Base-by-base conservation (phyloP, 2,113 vertebrate species). In the Phylloscopus trochilus region DNA sequence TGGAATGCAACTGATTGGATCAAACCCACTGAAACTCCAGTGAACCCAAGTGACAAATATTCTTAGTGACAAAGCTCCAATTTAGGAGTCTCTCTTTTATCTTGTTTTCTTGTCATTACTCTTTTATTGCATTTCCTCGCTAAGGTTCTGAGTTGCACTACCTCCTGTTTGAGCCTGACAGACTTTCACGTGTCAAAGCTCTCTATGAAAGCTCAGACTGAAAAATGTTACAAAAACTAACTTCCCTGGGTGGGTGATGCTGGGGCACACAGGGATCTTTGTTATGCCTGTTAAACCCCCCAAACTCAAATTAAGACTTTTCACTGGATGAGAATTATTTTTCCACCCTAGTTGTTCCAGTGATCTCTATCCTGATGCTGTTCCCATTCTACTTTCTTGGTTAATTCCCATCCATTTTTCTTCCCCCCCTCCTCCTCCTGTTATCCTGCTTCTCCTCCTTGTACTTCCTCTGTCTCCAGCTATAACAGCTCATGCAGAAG, bases 21-120 rank as follows among this genome's bases (percentile, higher is more conserved):
- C 88, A 92, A 80, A 94, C 63, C 67, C 83, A 75, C 83, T 90
- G 69, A 76, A 76, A 73, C 74, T 83, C 58, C 83, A 46, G 69
- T 83, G 95, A 87, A 74, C 70, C 74, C 83, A 46, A 58, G 12
- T 64, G 96, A 96, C 92, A 95, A 91, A 84, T 49, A 86, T 82
- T 78, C 68, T 81, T 78, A 79, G 59, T 69, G 94, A 95, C 86
- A 91, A 92, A 92, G 82, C 46, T 94, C 59, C 78, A 81, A 87
- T 89, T 92, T 58, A 85, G 46, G 52, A 75, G 64, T 35, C 59
- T 47, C 55, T 85, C 59, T 95, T 87, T 95, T 70, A 66, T 86
- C 66, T 67, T 76, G 80, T 77, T 84, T 91, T 41, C 81, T 52
- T 93, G 80, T 80, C 78, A 73, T 69, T 67, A 84, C 66, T 69